Evolutionary conservation across 2,888 invertebrate genomes (phyloP), one percentile per base, ranked within the genome.

Genomic region (Tachystola acroxantha): DNA sequence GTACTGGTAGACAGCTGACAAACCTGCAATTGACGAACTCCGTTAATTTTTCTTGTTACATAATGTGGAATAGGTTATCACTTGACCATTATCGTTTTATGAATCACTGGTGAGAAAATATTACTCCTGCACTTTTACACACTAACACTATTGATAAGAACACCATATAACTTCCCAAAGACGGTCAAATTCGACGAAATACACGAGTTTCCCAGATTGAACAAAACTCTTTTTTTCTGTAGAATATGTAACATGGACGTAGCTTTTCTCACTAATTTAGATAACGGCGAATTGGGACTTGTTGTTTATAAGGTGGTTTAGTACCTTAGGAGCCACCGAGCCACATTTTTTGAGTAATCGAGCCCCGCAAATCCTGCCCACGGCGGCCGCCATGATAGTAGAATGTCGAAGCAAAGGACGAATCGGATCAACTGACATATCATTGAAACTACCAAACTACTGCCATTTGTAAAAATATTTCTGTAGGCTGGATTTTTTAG

Each of bases 361-460:
- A 77, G 93, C 91, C 88, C 93, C 93, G 88, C 92, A 94, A 91
- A 95, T 91, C 88, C 94, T 92, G 88, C 94, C 93, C 82, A 95
- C 91, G 81, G 92, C 91, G 86, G 94, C 94, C 91, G 95, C 94
- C 95, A 95, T 95, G 90, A 91, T 94, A 90, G 89, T 68, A 79
- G 84, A 84, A 81, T 84, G 81, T 80, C 81, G 76, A 59, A 74
- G 67, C 73, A 79, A 81, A 73, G 68, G 74, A 69, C 62, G 57
- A 68, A 62, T 10, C 5, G 10, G 22, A 10, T 56, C 54, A 49
- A 66, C 50, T 80, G 84, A 80, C 84, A 74, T 72, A 4, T 16
- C 16, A 4, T 3, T 16, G 6, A 16, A 16, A 16, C 62, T 68
- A 63, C 45, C 40, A 58, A 42, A 42, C 45, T 44, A 53, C 55